Evolutionary conservation across 2,113 vertebrate genomes (phyloP).

Genomic region (Engystomops pustulosus): DNA sequence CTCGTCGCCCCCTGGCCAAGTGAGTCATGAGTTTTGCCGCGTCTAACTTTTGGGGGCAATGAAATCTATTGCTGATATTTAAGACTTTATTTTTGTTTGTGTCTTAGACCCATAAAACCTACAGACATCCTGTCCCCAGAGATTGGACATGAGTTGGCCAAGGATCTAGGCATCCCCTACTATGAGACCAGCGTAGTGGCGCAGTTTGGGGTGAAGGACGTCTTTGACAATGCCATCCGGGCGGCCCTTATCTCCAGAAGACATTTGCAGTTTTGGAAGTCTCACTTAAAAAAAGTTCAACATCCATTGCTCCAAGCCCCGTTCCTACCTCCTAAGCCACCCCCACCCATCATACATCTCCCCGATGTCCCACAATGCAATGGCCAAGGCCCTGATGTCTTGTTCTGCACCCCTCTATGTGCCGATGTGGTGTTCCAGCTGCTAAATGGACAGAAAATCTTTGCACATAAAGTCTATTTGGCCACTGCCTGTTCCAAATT

Average conservation of each 20-base stretch:
- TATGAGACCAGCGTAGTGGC: slow-evolving; percentile 92
- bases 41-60: too few relatives aligned
- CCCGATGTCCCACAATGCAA: slow-evolving; percentile 74
- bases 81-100: too few relatives aligned
- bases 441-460: slow-evolving; percentile 76
- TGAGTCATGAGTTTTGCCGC: slow-evolving; percentile 68
- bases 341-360: slow-evolving; percentile 82
- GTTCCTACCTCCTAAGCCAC: slow-evolving; percentile 85
- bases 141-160: slow-evolving; percentile 87
- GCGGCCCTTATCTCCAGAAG: slow-evolving; percentile 88
- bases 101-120: slow-evolving; percentile 84
- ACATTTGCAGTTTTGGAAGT: slow-evolving; percentile 93
- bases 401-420: slow-evolving; percentile 82
- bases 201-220: slow-evolving; percentile 90
- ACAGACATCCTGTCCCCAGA: slow-evolving; percentile 88
- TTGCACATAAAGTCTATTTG: slow-evolving; percentile 87
- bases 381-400: slow-evolving; percentile 75
- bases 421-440: slow-evolving; percentile 85
- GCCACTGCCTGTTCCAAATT: slow-evolving; percentile 91
- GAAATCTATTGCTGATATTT: too few relatives aligned
- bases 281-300: slow-evolving; percentile 87
- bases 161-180: slow-evolving; percentile 89
- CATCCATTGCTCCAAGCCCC: slow-evolving; percentile 86
- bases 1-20: slow-evolving; percentile 87
- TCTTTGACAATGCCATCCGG: slow-evolving; percentile 92